Evolutionary conservation across 2,113 vertebrate genomes (phyloP), one percentile per base, ranked within the genome.

Genomic region (Microtus pennsylvanicus): DNA sequence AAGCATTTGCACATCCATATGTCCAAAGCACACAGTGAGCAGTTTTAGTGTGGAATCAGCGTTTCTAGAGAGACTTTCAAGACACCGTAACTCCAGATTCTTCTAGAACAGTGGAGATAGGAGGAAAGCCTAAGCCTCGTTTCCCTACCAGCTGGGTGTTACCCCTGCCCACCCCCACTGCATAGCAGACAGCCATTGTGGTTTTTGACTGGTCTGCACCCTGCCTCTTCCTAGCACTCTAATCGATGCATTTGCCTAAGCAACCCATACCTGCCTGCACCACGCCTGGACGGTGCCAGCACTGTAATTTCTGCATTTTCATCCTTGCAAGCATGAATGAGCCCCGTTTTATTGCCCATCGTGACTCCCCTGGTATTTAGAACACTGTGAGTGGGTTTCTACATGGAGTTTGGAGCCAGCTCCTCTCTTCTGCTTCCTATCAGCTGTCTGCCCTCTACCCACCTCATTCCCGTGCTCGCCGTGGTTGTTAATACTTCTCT

Each of bases 311-410:
- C 94, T 22, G 14, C 63, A 83, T 14, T 75, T 17, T 19, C 3
- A 1, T 33, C 26, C 2, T 8, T 1, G 52, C 7, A 35, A 70
- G 30, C 42, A 2, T 1, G 11, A 50, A 28, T 7, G 17, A 4
- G 7, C 50, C 86, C n/a, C 6, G 0, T 52, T 58, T 58, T 28
- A 10, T 17, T 50, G 61, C 45, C 30, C 3, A 0, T 30, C 55
- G 74, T 30, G 70, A 38, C 30, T 24, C 0, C 11, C 2, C 0
- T 5, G 30, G 70, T 65, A 4, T 50, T 67, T 67, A 70, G 80
- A 78, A 90, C 93, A 38, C 52, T 22, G 19, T 1, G 26, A 55
- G 17, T 13, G 47, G 13, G 52, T 47, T 52, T 82, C 10, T 72
- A 30, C 19, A 1, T 42, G 13, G 78, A n/a, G 13, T 82, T 70